A percentile compares a stretch with the other conserved stretches of the same genome.
Evolutionary conservation across 2,113 vertebrate species (phyloP).

Genomic region (Empidonax traillii): DNA sequence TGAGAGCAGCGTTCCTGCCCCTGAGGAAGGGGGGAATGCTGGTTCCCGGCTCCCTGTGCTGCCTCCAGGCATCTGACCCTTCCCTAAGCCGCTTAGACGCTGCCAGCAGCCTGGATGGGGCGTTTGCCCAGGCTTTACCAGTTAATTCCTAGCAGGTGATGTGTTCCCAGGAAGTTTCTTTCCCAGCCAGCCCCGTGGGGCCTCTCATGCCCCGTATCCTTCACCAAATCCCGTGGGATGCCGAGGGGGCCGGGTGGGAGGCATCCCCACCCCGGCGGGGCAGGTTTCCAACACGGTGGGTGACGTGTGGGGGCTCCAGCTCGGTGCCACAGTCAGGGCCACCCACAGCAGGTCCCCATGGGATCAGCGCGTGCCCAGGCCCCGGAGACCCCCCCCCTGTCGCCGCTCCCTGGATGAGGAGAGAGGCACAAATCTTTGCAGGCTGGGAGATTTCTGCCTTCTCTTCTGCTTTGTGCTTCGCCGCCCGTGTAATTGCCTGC

Average conservation of each 20-base stretch:
- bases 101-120: background rate
- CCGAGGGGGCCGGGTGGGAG: rapidly evolving
- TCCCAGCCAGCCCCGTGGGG: background rate
- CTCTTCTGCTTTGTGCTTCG: background rate
- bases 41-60: background rate
- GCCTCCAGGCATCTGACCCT: background rate
- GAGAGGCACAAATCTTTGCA: background rate
- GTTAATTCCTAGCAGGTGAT: constrained; percentile 68
- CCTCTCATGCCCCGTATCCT: background rate
- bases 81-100: constrained; percentile 49
- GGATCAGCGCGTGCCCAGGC: background rate
- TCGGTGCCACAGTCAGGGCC: background rate
- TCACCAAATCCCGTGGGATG: background rate
- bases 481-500: background rate
- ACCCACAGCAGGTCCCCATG: background rate
- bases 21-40: background rate
- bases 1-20: background rate
- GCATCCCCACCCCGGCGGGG: rapidly evolving
- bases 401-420: rapidly evolving
- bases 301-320: background rate
- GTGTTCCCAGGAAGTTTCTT: background rate
- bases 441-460: constrained; percentile 16
- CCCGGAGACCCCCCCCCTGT: background rate
- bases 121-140: background rate
- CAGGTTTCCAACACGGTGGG: background rate